Conservation (phyloP, 2,797 vertebrate genomes). For the Thunnus albacares region DNA sequence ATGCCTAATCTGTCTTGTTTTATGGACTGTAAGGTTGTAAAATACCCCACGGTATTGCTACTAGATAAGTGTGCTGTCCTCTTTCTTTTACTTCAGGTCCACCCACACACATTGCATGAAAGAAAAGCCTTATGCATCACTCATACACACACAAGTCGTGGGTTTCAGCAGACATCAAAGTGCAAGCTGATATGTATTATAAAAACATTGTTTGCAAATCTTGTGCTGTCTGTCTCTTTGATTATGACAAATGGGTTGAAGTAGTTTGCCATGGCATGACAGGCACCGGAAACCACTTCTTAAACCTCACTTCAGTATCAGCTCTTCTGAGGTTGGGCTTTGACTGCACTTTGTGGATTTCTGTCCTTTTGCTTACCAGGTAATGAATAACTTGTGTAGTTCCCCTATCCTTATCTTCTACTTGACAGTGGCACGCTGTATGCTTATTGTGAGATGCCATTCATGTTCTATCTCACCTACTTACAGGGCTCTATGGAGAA, state of each 20-base stretch:
- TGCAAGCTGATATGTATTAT: conserved; percentile 9
- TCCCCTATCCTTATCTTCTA: conserved; percentile 20
- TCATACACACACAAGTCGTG: not conserved
- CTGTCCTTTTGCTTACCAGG: conserved; percentile 16
- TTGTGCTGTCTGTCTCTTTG: not conserved
- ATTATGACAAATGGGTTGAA: not conserved
- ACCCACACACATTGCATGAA: conserved; percentile 23
- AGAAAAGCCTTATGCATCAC: conserved; percentile 1
- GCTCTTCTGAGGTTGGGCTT: not conserved
- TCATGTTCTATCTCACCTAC: not conserved
- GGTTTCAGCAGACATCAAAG: conserved; percentile 7
- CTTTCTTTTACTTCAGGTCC: conserved; percentile 37
- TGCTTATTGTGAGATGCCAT: not conserved
- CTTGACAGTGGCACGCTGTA: not conserved
- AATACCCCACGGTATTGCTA: conserved; percentile 43
- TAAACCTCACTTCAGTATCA: not conserved
- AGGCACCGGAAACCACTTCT: conserved; percentile 1
- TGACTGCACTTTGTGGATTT: conserved; percentile 14
- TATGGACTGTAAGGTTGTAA: conserved; percentile 42
- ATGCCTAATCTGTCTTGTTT: conserved; percentile 41
- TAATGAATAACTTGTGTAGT: conserved; percentile 39
- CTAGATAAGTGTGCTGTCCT: conserved; percentile 27
- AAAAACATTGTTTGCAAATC: conserved; percentile 1
- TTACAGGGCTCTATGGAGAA: not conserved
- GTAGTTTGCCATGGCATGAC: not conserved